A percentile compares a stretch with the other conserved stretches of the same genome.
Conservation (phyloP, 2,113 vertebrate species). For the Oncorhynchus gorbuscha region DNA sequence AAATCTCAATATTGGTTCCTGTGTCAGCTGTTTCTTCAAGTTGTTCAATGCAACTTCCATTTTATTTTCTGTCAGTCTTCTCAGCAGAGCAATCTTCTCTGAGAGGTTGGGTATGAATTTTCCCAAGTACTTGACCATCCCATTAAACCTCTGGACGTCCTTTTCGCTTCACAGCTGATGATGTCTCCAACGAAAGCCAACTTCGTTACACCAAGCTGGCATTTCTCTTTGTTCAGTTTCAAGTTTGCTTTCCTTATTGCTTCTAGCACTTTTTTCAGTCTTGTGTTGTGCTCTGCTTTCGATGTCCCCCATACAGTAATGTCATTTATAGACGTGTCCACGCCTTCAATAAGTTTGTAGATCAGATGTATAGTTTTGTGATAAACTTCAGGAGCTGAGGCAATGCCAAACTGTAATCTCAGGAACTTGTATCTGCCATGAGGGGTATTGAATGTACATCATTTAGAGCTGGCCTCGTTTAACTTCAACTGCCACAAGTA, state of each 20-base stretch:
- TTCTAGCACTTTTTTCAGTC: neutral
- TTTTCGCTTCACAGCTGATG: conserved; percentile 17
- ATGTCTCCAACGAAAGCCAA: conserved; percentile 33
- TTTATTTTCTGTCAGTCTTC: conserved; percentile 17
- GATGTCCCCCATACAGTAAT: conserved; percentile 13
- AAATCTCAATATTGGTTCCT: conserved; percentile 20
- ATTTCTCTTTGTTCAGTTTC: conserved; percentile 26
- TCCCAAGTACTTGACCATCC: conserved; percentile 26
- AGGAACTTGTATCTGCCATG: conserved; percentile 18
- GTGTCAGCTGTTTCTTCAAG: neutral
- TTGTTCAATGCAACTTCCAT: conserved; percentile 8
- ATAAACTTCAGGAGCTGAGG: conserved; percentile 22
- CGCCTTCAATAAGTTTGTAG: conserved; percentile 16
- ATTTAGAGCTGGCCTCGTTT: conserved; percentile 12
- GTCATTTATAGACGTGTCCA: conserved; percentile 30
- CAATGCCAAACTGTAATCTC: conserved; percentile 5
- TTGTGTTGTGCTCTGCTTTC: conserved; percentile 19
- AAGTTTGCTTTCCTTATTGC: conserved; percentile 1
- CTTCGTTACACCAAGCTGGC: conserved; percentile 14
- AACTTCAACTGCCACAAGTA: conserved; percentile 2
- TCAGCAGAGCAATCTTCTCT: conserved; percentile 3
- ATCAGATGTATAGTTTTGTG: conserved; percentile 20
- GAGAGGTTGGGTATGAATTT: conserved; percentile 29
- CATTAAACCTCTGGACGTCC: conserved; percentile 25
- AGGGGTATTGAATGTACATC: conserved; percentile 8